phyloP scores from a whole-genome alignment of 2,797 vertebrate species.

The Semotilus atromaculatus region DNA sequence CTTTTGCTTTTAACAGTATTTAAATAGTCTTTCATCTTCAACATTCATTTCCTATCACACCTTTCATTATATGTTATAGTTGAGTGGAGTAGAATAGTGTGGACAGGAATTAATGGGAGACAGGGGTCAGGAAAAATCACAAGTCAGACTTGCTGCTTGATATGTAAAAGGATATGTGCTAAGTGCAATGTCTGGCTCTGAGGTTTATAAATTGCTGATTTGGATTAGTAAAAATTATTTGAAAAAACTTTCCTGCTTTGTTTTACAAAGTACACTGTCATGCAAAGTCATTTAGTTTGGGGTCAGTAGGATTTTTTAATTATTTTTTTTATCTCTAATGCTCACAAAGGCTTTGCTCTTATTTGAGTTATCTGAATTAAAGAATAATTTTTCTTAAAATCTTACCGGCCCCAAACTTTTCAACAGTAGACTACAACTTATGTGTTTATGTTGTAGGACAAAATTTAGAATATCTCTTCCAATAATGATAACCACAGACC shows the following conservation, averaged over 20 bases:
- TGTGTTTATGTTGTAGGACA: not conserved
- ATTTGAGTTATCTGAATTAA: not conserved
- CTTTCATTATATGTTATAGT: not conserved
- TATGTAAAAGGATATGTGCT: not conserved
- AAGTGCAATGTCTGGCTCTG: not conserved
- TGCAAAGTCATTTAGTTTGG: not conserved
- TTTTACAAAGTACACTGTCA: not conserved
- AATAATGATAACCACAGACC: not conserved
- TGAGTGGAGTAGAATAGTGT: slow-evolving; percentile 1
- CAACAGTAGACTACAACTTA: not conserved
- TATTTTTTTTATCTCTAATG: not conserved
- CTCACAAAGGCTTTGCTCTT: not conserved
- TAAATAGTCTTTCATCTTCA: slow-evolving; percentile 1
- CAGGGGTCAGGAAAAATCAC: not conserved
- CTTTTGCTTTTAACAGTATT: not conserved
- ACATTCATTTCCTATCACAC: not conserved
- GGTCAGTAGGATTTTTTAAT: not conserved
- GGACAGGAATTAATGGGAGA: slow-evolving; percentile 4
- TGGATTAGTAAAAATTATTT: not conserved
- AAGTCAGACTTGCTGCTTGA: not conserved
- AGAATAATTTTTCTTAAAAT: not conserved
- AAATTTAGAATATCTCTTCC: not conserved
- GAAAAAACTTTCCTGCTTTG: not conserved
- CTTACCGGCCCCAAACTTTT: not conserved
- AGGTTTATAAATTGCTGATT: not conserved